Conservation (phyloP, 2,888 invertebrate genomes). For the Agrotis segetum region DNA sequence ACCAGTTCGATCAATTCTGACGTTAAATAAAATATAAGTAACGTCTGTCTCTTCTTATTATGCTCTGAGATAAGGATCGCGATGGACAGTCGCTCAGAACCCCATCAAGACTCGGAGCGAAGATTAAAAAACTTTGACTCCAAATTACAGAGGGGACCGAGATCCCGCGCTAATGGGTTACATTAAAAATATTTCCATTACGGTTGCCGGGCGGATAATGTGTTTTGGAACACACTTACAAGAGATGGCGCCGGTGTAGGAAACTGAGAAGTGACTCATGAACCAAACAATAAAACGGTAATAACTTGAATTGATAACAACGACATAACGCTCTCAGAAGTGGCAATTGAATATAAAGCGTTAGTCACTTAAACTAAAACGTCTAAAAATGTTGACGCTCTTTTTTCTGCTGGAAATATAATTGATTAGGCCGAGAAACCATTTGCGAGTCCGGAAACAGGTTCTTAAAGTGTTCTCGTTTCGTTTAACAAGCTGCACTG, state of each 20-base stretch:
- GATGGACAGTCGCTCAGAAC: constrained; percentile 88
- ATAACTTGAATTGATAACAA: constrained; percentile 68
- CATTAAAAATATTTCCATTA: constrained; percentile 89
- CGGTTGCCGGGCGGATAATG: constrained; percentile 79
- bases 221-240: constrained; percentile 70
- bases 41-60: constrained; percentile 90
- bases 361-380: constrained; percentile 62
- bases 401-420: constrained; percentile 64
- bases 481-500: constrained; percentile 74
- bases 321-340: constrained; percentile 52
- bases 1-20: constrained; percentile 87
- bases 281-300: constrained; percentile 67
- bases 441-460: constrained; percentile 74
- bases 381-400: constrained; percentile 44
- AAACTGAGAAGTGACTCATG: constrained; percentile 74
- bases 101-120: constrained; percentile 84
- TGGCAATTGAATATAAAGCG: constrained; percentile 68
- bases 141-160: constrained; percentile 88
- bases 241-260: constrained; percentile 73
- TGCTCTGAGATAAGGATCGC: constrained; percentile 87
- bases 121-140: constrained; percentile 85
- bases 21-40: constrained; percentile 90
- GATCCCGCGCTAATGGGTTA: constrained; percentile 86
- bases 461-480: constrained; percentile 80
- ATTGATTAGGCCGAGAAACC: constrained; percentile 77